Conservation (phyloP, 2,888 invertebrate species). For the Papilio protenor region DNA sequence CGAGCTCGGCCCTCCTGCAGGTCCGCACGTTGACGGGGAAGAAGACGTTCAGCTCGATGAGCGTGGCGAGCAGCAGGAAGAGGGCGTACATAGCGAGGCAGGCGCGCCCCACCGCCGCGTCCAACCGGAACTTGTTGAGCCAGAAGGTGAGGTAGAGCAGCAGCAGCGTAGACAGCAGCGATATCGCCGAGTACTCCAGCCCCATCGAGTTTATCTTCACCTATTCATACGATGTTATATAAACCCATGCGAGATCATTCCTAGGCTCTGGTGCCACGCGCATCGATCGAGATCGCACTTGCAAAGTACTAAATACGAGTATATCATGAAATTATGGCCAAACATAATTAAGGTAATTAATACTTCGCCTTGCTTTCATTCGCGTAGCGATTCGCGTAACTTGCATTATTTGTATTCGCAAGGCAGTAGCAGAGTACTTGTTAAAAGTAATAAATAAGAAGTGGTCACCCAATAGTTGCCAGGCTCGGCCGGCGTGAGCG, state of each 20-base stretch:
- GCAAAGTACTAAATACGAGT: constrained; percentile 1
- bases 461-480: constrained; percentile 89
- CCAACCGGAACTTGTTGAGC: constrained; percentile 94
- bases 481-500: constrained; percentile 90
- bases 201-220: constrained; percentile 96
- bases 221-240: constrained; percentile 65
- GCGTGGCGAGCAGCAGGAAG: constrained; percentile 93
- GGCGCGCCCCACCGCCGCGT: constrained; percentile 92
- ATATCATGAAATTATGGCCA: neutral
- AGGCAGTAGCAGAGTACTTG: neutral
- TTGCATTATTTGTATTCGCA: constrained; percentile 35
- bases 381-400: constrained; percentile 47
- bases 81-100: constrained; percentile 94
- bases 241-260: constrained; percentile 44
- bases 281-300: constrained; percentile 10
- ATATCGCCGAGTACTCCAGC: constrained; percentile 95
- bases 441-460: neutral
- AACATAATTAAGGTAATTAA: constrained; percentile 12
- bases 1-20: constrained; percentile 86
- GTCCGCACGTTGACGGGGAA: constrained; percentile 95
- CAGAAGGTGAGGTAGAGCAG: constrained; percentile 93
- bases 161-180: constrained; percentile 92
- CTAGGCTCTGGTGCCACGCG: constrained; percentile 49
- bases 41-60: constrained; percentile 97
- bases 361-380: constrained; percentile 45